Evolutionary conservation across 2,113 vertebrate species (phyloP).

Genomic region (Himantopus leucocephalus): DNA sequence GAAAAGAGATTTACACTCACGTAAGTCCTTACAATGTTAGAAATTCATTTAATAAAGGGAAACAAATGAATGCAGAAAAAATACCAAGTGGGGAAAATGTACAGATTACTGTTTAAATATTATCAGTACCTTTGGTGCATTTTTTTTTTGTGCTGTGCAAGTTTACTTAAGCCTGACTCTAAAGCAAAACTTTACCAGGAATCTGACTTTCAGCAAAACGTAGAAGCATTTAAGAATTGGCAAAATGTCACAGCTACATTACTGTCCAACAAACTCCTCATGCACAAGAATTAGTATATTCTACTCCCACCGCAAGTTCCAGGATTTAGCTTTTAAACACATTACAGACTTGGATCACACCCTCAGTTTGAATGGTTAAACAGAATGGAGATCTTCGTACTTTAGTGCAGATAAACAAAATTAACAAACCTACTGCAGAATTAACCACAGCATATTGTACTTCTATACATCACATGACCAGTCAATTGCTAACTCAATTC

Average conservation of each 20-base stretch:
- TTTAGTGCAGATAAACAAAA: constrained; percentile 76
- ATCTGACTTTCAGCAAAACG: constrained; percentile 62
- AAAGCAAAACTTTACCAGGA: constrained; percentile 56
- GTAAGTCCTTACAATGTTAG: constrained; percentile 42
- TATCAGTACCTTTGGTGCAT: constrained; percentile 67
- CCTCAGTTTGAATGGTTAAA: constrained; percentile 65
- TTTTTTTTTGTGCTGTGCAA: constrained; percentile 58
- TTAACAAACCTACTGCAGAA: constrained; percentile 72
- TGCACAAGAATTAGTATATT: constrained; percentile 75
- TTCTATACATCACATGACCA: constrained; percentile 64
- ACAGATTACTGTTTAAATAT: constrained; percentile 38
- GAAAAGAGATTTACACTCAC: constrained; percentile 49
- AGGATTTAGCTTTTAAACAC: constrained; percentile 72
- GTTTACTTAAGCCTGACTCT: constrained; percentile 62
- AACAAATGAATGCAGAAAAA: constrained; percentile 36
- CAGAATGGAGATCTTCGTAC: constrained; percentile 69
- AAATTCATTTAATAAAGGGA: constrained; percentile 47
- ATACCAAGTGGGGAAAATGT: background rate
- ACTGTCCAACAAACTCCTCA: constrained; percentile 75
- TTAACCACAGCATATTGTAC: constrained; percentile 73
- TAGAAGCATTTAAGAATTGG: constrained; percentile 73
- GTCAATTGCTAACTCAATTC: constrained; percentile 70
- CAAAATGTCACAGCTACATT: constrained; percentile 73
- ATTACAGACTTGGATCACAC: constrained; percentile 57
- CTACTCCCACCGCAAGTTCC: constrained; percentile 69